These are phyloP conservation scores for Abramis brama DNA, from an alignment of 2,113 vertebrate genomes.

Conservation along the genomic window DNA sequence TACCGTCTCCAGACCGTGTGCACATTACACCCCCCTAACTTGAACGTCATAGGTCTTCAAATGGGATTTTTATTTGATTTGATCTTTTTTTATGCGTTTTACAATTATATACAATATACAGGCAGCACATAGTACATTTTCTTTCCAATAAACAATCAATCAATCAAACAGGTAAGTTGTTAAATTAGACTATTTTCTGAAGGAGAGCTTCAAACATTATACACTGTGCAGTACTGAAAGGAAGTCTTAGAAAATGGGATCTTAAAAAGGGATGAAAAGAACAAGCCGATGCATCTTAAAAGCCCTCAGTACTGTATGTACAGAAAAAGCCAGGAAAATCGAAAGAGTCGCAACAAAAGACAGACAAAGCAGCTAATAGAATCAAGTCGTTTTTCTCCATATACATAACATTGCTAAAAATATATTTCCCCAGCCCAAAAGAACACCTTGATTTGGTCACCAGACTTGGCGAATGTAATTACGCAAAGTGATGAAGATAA, in stretches of 20 bases:
- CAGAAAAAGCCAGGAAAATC: conserved; percentile 76
- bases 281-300: conserved; percentile 78
- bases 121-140: conserved; percentile 79
- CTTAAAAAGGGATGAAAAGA: conserved; percentile 53
- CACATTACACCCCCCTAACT: conserved; percentile 73
- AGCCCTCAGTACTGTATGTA: conserved; percentile 77
- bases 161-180: conserved; percentile 70
- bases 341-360: conserved; percentile 56
- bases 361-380: conserved; percentile 59
- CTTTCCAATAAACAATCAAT: conserved; percentile 74
- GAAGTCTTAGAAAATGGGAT: conserved; percentile 76
- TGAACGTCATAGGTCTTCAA: conserved; percentile 73
- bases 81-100: conserved; percentile 75
- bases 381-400: conserved; percentile 70
- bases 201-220: conserved; percentile 73
- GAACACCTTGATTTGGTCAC: conserved; percentile 79
- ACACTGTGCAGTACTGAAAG: conserved; percentile 72
- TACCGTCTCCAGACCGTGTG: conserved; percentile 52
- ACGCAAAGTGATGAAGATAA: conserved; percentile 51
- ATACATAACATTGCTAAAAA: conserved; percentile 75
- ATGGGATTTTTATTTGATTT: conserved; percentile 77
- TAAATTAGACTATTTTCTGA: conserved; percentile 63
- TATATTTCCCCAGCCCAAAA: conserved; percentile 76
- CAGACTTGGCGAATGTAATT: conserved; percentile 68
- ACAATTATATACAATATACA: conserved; percentile 88